Base-by-base conservation (phyloP, 2,797 vertebrate species). In the Chrysocyon brachyurus region DNA sequence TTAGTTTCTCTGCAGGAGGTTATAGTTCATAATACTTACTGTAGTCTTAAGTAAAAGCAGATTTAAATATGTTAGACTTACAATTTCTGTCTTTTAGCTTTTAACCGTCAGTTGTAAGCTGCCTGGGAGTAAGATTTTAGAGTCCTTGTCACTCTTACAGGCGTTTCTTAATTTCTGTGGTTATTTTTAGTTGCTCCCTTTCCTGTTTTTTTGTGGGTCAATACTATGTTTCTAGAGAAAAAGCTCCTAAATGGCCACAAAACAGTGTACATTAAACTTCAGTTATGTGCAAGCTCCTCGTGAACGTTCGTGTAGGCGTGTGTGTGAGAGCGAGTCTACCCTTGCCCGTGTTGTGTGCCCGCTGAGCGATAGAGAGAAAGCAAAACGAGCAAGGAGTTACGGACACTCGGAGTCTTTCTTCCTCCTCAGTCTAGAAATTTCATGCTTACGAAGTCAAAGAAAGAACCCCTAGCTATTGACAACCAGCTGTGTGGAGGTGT, bases 11-110 rank as follows among this genome's bases (percentile, higher is more conserved):
- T 97, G 68, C 70, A 95, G 68, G 90, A 94, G 57, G 61, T 95
- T 90, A 24, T 89, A 33, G 16, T 63, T 72, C 91, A 57, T 26
- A 92, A 57, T 95, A 90, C 82, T 95, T 72, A 82, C 94, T 97
- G 95, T 86, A 91, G 85, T 83, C 79, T 84, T 96, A 96, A 96
- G 92, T 94, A 94, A 97, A 98, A 96, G 33, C 97, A 98, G 97
- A 96, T 87, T 97, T 75, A 83, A 89, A 19, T 78, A 49, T 88
- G 87, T 96, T 87, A 57, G 82, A 86, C 72, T 91, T 91, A 87
- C 17, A 3, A 0, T 56, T 86, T 90, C 40, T 79, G 36, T 70
- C 70, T 96, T 94, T 86, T 81, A 93, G 36, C 75, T 87, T 97
- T 90, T 92, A 96, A 84, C 46, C 11, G 22, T 89, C 87, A 77